Conservation (phyloP, 2,113 vertebrate species). For the Tupaia tana region DNA sequence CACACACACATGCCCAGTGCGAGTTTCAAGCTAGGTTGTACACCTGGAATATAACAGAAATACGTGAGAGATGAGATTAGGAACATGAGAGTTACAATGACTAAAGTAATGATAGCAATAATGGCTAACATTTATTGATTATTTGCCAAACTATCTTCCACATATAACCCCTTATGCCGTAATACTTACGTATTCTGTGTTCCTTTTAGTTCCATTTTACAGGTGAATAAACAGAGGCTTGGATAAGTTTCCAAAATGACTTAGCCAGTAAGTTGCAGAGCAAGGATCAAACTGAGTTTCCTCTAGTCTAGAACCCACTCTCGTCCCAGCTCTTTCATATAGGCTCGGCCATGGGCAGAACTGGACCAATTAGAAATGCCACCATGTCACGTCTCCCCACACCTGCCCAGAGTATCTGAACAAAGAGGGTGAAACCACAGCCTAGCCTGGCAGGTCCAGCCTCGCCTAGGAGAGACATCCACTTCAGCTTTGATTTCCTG, state of each 20-base stretch:
- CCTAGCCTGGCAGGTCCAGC: neutral
- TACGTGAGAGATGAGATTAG: neutral
- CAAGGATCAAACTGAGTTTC: neutral
- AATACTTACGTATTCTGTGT: neutral
- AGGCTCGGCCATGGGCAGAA: neutral
- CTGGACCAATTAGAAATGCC: accelerated
- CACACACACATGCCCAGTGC: too few species aligned
- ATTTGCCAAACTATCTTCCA: neutral
- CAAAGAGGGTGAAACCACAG: neutral
- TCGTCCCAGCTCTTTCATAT: neutral
- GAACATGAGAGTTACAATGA: neutral
- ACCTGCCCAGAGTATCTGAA: neutral
- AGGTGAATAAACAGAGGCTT: neutral
- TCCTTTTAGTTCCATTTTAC: slow-evolving; percentile 7
- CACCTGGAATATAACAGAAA: neutral
- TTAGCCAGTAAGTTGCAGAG: neutral
- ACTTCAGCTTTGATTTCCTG: neutral
- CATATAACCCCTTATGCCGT: neutral
- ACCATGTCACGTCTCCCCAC: neutral
- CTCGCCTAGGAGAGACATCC: neutral
- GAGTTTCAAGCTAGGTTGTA: too few species aligned
- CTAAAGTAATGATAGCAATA: neutral
- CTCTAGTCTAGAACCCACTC: neutral
- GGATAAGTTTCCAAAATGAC: neutral
- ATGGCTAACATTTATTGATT: neutral